Evolutionary conservation across 2,797 vertebrate genomes (phyloP).

Genomic region (Helostoma temminkii): DNA sequence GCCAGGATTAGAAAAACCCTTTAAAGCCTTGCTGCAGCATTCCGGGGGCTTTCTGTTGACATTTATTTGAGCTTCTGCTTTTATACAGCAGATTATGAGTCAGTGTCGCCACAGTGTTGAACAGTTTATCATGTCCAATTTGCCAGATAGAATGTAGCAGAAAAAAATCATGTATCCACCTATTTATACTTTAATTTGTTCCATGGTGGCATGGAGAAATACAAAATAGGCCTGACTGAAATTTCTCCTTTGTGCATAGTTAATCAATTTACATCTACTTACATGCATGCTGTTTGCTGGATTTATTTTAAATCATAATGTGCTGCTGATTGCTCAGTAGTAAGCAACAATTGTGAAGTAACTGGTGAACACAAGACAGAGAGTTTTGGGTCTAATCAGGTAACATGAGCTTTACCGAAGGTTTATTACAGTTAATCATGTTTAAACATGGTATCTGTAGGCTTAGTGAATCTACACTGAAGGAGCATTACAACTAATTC

Average conservation of each 20-base stretch:
- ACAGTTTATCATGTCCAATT: conserved; percentile 62
- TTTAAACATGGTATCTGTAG: conserved; percentile 59
- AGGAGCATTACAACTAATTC: conserved; percentile 57
- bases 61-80: conserved; percentile 63
- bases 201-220: conserved; percentile 21
- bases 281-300: conserved; percentile 33
- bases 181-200: conserved; percentile 31
- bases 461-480: conserved; percentile 55
- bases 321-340: conserved; percentile 14
- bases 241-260: conserved; percentile 18
- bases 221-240: conserved; percentile 10
- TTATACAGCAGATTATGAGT: conserved; percentile 60
- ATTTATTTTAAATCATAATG: conserved; percentile 17
- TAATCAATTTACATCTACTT: conserved; percentile 58
- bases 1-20: conserved; percentile 63
- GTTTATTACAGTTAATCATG: conserved; percentile 63
- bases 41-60: conserved; percentile 59
- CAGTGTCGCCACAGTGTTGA: conserved; percentile 45
- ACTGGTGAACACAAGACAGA: conserved; percentile 19
- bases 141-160: conserved; percentile 26
- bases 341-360: conserved; percentile 33
- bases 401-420: conserved; percentile 58
- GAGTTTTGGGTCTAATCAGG: conserved; percentile 51
- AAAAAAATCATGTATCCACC: conserved; percentile 15
- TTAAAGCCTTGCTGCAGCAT: conserved; percentile 52